Conservation (phyloP, 2,888 invertebrate species). For the Augochlorella aurata region DNA sequence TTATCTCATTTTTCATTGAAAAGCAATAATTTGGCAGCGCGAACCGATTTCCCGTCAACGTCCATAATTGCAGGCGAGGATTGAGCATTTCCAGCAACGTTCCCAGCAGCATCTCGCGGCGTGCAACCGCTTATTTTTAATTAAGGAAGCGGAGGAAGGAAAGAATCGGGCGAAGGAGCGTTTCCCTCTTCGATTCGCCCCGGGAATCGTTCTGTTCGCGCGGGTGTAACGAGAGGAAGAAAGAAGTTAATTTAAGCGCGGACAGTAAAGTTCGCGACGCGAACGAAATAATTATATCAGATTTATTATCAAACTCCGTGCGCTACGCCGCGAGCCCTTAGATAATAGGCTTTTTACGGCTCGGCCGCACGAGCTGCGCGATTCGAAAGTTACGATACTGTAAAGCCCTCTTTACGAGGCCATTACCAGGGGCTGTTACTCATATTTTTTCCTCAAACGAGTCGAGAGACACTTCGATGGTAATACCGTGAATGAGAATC, state of each 20-base stretch:
- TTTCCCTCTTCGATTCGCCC: background rate
- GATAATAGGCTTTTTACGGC: constrained; percentile 70
- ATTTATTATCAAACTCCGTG: constrained; percentile 62
- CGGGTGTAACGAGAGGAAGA: constrained; percentile 24
- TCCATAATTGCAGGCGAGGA: background rate
- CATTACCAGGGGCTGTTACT: constrained; percentile 67
- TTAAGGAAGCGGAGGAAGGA: constrained; percentile 3
- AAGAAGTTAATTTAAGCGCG: constrained; percentile 52
- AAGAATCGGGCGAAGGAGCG: background rate
- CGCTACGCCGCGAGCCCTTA: constrained; percentile 59
- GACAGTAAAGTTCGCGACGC: constrained; percentile 49
- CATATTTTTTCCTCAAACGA: constrained; percentile 59
- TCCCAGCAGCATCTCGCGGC: background rate
- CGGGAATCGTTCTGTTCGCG: constrained; percentile 19
- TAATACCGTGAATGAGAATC: constrained; percentile 33
- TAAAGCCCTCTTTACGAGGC: constrained; percentile 71
- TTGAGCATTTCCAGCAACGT: background rate
- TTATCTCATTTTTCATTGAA: background rate
- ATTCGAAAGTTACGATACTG: constrained; percentile 72
- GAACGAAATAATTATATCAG: constrained; percentile 65
- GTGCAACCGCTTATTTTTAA: background rate
- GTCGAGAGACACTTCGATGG: constrained; percentile 56
- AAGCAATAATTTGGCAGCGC: background rate
- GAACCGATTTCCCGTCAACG: background rate
- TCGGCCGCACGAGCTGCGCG: constrained; percentile 60